These are phyloP conservation scores for Ceratosolen solmsi DNA, from an alignment of 1,140 invertebrate genomes.

Conservation along the genomic window DNA sequence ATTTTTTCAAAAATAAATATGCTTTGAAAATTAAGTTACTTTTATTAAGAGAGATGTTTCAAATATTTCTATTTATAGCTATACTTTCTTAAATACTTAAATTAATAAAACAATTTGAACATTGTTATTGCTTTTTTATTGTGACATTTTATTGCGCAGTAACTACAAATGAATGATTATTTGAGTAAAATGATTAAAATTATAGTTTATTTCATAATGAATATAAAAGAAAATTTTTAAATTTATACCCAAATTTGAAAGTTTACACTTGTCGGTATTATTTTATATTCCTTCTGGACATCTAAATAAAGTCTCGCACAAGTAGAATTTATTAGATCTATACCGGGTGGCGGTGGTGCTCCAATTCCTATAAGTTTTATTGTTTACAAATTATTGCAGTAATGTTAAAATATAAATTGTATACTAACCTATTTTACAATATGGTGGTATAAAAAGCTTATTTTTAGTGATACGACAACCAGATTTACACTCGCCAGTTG, in stretches of 20 bases:
- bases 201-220: no score
- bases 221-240: no score
- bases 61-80: no score
- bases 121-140: no score
- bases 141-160: no score
- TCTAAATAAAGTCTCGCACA: slow-evolving; percentile 26
- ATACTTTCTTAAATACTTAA: no score
- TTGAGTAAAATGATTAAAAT: no score
- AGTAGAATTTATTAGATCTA: slow-evolving; percentile 38
- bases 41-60: no score
- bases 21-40: no score
- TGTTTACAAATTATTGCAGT: background rate
- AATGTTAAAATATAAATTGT: background rate
- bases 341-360: slow-evolving; percentile 17
- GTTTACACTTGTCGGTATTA: slow-evolving; percentile 9
- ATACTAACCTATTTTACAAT: slow-evolving; percentile 43
- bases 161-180: no score
- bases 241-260: slow-evolving; percentile 45
- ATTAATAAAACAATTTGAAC: no score
- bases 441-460: slow-evolving; percentile 18
- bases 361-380: slow-evolving; percentile 33
- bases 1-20: no score
- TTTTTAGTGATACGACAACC: slow-evolving; percentile 24
- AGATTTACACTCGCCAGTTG: slow-evolving; percentile 20
- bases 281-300: slow-evolving; percentile 34